Conservation (phyloP, 2,113 vertebrate species). For the Taurulus bubalis region DNA sequence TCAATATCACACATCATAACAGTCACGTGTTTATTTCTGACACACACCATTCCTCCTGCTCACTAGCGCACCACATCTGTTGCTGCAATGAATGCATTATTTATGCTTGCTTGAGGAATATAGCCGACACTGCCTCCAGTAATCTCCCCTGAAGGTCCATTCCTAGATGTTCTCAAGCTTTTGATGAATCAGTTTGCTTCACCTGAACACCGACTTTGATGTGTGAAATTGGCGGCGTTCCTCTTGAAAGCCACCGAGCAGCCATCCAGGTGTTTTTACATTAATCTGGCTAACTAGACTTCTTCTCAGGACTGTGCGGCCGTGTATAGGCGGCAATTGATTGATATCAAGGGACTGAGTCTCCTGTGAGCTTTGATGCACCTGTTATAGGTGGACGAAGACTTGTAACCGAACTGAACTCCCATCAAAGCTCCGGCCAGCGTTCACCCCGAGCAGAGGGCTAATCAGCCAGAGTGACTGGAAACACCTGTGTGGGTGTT, state of each 20-base stretch:
- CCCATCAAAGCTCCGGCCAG: background rate
- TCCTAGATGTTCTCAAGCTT: background rate
- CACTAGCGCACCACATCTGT: background rate
- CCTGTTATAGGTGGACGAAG: background rate
- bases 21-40: background rate
- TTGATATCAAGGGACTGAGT: background rate
- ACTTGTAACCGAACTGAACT: background rate
- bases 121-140: background rate
- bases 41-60: background rate
- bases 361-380: background rate
- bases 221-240: no score
- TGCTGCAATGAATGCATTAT: background rate
- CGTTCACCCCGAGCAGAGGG: background rate
- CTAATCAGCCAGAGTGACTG: background rate
- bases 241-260: background rate
- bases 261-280: background rate
- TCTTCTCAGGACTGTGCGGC: background rate
- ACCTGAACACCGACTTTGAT: background rate
- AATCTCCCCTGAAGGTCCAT: background rate
- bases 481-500: background rate
- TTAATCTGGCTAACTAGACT: background rate
- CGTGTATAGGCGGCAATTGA: background rate
- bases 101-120: background rate
- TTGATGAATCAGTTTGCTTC: background rate
- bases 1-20: background rate